These are phyloP conservation scores for Dicentrarchus labrax DNA, from an alignment of 2,113 vertebrate genomes.

Conservation along the genomic window DNA sequence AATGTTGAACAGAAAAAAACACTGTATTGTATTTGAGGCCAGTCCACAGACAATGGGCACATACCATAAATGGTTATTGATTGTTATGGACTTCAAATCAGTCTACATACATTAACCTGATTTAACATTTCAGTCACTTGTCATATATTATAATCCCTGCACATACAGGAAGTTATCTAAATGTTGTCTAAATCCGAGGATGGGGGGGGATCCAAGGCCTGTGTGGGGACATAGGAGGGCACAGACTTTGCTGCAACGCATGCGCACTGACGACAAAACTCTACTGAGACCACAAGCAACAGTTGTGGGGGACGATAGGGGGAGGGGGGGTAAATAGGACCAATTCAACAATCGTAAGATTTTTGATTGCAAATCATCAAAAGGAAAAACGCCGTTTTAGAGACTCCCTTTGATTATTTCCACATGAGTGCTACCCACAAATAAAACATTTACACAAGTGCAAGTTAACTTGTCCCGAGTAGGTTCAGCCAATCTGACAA, in stretches of 20 bases:
- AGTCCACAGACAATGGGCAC: background rate
- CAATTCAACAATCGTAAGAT: constrained; percentile 34
- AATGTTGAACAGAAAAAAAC: background rate
- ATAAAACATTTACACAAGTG: background rate
- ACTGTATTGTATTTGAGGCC: too few species aligned
- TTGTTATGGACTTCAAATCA: background rate
- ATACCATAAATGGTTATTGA: background rate
- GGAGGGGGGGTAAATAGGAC: constrained; percentile 7
- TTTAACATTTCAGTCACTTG: constrained; percentile 13
- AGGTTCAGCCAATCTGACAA: constrained; percentile 14
- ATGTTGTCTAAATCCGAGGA: constrained; percentile 27
- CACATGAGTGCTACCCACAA: background rate
- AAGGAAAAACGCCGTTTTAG: background rate
- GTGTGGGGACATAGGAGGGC: constrained; percentile 21
- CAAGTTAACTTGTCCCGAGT: background rate
- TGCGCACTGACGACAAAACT: constrained; percentile 69
- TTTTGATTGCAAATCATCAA: constrained; percentile 15
- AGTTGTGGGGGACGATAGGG: constrained; percentile 24
- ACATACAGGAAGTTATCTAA: background rate
- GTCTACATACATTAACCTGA: background rate
- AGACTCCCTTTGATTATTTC: background rate
- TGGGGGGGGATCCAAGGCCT: constrained; percentile 5
- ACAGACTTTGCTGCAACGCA: constrained; percentile 58
- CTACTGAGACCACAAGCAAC: constrained; percentile 51
- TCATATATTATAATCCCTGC: background rate